Conservation (phyloP, 2,888 invertebrate species). For the Allacma fusca region DNA sequence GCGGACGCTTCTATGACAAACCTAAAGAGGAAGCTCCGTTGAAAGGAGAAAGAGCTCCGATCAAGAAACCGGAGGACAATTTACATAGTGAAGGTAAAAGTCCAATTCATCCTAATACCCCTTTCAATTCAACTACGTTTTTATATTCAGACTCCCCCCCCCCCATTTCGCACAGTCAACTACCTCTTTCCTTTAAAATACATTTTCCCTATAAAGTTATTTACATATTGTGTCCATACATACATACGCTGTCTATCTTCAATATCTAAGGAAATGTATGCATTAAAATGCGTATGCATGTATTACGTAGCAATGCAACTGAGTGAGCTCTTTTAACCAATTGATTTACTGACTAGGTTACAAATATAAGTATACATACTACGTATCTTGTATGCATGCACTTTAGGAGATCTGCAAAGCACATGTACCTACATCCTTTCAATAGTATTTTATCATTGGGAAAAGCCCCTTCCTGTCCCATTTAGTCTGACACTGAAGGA, state of each 20-base stretch:
- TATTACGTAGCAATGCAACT: too few species aligned
- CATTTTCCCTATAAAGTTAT: too few species aligned
- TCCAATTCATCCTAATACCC: background rate
- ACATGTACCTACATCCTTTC: background rate
- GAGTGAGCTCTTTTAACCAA: background rate
- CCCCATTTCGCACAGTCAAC: too few species aligned
- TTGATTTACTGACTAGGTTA: background rate
- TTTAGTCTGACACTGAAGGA: slow-evolving; percentile 18
- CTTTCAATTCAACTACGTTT: too few species aligned
- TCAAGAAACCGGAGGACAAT: slow-evolving; percentile 70
- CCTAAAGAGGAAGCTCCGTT: slow-evolving; percentile 64
- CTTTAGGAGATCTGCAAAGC: too few species aligned
- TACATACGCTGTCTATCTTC: background rate
- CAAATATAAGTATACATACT: background rate
- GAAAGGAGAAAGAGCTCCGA: slow-evolving; percentile 63
- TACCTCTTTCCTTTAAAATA: too few species aligned
- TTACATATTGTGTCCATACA: background rate
- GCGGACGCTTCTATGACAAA: slow-evolving; percentile 70
- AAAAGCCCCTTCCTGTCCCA: slow-evolving; percentile 25
- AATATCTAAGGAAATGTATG: too few species aligned
- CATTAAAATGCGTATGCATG: too few species aligned
- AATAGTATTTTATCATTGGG: slow-evolving; percentile 19
- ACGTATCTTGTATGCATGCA: background rate
- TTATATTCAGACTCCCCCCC: too few species aligned
- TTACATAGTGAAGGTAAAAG: slow-evolving; percentile 68